Conservation (phyloP, 2,888 invertebrate species). For the Synergus umbraculus region DNA sequence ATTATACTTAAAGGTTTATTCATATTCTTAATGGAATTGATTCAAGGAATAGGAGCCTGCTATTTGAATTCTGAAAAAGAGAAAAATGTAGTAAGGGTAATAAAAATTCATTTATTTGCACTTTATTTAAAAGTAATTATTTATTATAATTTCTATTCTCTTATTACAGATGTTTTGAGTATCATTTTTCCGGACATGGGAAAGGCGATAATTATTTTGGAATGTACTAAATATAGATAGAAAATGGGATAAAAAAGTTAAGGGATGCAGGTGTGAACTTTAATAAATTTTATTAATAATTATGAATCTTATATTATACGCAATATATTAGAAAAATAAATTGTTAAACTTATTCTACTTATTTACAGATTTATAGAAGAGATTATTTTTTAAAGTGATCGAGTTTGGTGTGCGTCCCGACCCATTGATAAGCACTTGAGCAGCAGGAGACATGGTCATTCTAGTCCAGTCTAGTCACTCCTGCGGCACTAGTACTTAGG, state of each 20-base stretch:
- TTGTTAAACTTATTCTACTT: not conserved
- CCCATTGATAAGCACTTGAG: constrained; percentile 94
- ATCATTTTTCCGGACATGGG: constrained; percentile 27
- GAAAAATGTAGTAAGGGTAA: constrained; percentile 13
- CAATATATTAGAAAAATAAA: not conserved
- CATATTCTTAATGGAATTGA: not conserved
- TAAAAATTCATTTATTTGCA: not conserved
- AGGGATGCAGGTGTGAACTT: constrained; percentile 10
- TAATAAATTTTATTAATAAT: constrained; percentile 21
- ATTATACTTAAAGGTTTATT: not conserved
- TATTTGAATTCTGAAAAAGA: constrained; percentile 9
- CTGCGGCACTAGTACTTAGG: constrained; percentile 97
- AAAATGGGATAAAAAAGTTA: constrained; percentile 5
- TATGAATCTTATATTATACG: not conserved
- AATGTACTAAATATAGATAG: constrained; percentile 2
- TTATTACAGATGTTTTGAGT: constrained; percentile 27
- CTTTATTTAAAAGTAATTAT: not conserved
- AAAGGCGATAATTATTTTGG: constrained; percentile 12
- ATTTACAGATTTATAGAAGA: not conserved
- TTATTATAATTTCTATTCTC: not conserved
- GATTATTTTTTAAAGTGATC: not conserved
- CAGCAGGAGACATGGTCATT: constrained; percentile 86
- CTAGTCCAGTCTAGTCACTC: constrained; percentile 82
- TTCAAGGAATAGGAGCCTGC: not conserved
- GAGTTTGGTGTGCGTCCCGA: constrained; percentile 73